Conservation (phyloP, 2,797 vertebrate genomes). For the Podargus strigoides region DNA sequence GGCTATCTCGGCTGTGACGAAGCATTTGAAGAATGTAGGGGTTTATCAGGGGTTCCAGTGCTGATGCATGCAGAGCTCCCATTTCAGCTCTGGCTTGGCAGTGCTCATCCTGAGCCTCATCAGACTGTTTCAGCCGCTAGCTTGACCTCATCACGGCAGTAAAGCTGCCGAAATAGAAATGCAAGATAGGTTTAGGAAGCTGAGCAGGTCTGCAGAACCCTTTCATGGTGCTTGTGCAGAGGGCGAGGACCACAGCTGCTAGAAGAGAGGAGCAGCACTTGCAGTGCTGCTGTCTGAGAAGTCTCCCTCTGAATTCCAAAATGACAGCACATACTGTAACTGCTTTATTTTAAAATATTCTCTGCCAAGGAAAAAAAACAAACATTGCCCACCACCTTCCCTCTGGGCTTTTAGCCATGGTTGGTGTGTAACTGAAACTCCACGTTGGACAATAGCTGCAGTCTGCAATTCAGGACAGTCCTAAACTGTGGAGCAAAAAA, state of each 20-base stretch:
- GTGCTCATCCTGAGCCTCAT: neutral
- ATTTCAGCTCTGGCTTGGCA: too few relatives aligned
- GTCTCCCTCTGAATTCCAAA: neutral
- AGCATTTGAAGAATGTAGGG: neutral
- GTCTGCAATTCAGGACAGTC: neutral
- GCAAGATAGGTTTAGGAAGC: neutral
- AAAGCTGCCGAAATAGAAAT: neutral
- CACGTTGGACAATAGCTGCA: rapidly evolving
- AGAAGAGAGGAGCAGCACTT: too few relatives aligned
- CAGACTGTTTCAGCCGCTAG: neutral
- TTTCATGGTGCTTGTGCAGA: neutral
- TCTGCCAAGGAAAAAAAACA: neutral
- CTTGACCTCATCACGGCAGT: rapidly evolving
- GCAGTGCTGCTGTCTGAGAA: neutral
- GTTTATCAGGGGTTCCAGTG: neutral
- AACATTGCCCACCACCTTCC: neutral
- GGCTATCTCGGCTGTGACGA: neutral
- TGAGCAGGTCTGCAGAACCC: neutral
- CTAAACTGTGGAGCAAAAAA: neutral
- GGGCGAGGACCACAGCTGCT: neutral
- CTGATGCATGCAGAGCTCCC: neutral
- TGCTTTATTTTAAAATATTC: neutral
- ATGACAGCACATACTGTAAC: neutral
- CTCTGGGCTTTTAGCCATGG: rapidly evolving
- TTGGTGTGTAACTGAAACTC: neutral